Percentiles rank a stretch among this genome's conserved stretches.
Conservation (phyloP, 2,113 vertebrate species). For the Oreochromis spilurus region DNA sequence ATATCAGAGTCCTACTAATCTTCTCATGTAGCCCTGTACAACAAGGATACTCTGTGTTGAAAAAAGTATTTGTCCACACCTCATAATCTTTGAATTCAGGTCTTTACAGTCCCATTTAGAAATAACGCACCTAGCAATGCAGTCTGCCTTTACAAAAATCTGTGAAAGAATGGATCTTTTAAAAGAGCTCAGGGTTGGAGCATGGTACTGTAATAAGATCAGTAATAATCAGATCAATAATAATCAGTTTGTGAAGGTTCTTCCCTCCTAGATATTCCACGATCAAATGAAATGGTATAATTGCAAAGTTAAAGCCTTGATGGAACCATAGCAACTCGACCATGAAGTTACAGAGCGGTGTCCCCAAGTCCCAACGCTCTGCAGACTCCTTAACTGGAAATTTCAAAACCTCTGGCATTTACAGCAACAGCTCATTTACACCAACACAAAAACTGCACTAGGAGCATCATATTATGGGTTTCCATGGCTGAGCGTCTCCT, state of each 20-base stretch:
- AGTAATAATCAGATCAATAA: neutral
- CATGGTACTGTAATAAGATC: neutral
- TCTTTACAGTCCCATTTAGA: neutral
- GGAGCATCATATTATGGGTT: neutral
- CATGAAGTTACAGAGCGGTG: neutral
- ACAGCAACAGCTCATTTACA: neutral
- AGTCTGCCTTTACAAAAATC: neutral
- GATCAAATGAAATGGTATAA: neutral
- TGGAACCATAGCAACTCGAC: neutral
- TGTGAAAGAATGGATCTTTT: neutral
- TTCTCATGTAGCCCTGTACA: neutral
- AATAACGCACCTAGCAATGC: neutral
- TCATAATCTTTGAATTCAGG: neutral
- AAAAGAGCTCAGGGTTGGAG: neutral
- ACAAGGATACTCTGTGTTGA: neutral
- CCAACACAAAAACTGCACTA: neutral
- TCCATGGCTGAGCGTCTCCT: neutral
- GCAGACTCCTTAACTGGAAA: neutral
- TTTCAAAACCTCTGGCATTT: neutral
- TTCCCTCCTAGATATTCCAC: neutral
- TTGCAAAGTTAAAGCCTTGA: neutral
- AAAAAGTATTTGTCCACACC: neutral
- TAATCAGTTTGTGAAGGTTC: neutral
- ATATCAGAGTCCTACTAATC: neutral
- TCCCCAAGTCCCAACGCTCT: neutral